Evolutionary conservation across 37 sponge, comb jelly and placozoan species (phyloP).

Genomic region (Cladorhizidae sp.): DNA sequence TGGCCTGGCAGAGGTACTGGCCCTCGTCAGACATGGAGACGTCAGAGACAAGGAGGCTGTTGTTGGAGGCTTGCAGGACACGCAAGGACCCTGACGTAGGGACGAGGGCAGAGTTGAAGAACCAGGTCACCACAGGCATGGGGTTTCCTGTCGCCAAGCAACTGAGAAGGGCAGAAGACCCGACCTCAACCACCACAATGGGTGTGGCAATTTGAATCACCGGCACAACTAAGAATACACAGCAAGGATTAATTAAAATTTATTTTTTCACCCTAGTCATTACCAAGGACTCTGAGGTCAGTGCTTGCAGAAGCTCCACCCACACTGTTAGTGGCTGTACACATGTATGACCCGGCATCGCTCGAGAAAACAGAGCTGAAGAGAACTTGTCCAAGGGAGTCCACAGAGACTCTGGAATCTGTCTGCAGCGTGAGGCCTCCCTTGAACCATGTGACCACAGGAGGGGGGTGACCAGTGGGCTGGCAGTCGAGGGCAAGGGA

Average conservation of each 20-base stretch:
- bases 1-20: slow-evolving; percentile 47
- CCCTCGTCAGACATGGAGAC: slow-evolving; percentile 35
- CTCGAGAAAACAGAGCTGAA: slow-evolving; percentile 18
- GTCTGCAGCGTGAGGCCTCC: background rate
- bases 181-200: slow-evolving; percentile 3
- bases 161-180: slow-evolving; percentile 16
- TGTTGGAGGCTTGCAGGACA: slow-evolving; percentile 13
- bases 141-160: slow-evolving; percentile 56
- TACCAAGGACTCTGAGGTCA: slow-evolving; percentile 37
- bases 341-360: slow-evolving; percentile 56
- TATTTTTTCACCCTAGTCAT: background rate
- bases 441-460: slow-evolving; percentile 55
- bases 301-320: slow-evolving; percentile 27
- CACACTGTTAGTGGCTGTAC: slow-evolving; percentile 35
- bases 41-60: slow-evolving; percentile 40
- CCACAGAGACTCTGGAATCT: slow-evolving; percentile 1
- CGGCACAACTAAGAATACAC: slow-evolving; percentile 33
- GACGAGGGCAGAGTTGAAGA: slow-evolving; percentile 14
- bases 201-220: background rate
- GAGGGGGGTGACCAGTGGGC: slow-evolving; percentile 48
- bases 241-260: background rate
- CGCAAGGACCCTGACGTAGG: slow-evolving; percentile 25
- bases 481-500: slow-evolving; percentile 39
- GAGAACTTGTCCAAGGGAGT: background rate
- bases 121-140: slow-evolving; percentile 64